Conservation (phyloP, 2,888 invertebrate species). For the Dasysyrphus albostriatus region DNA sequence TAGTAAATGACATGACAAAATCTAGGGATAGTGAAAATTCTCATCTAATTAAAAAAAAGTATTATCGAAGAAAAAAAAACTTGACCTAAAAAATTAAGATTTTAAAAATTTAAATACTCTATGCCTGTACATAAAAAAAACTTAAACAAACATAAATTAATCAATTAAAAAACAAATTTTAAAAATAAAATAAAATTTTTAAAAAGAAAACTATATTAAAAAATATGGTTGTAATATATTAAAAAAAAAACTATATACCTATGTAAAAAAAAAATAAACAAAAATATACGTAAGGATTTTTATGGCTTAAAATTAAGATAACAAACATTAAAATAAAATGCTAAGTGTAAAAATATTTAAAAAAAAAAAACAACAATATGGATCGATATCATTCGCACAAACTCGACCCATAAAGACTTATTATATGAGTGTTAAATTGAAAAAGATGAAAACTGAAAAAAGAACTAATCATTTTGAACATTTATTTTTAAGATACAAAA, state of each 20-base stretch:
- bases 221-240: slow-evolving; percentile 64
- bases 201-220: slow-evolving; percentile 17
- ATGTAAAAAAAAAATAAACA: not conserved
- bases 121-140: slow-evolving; percentile 11
- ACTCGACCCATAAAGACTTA: slow-evolving; percentile 67
- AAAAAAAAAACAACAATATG: slow-evolving; percentile 11
- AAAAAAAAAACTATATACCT: slow-evolving; percentile 24
- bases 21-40: slow-evolving; percentile 17
- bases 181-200: not conserved
- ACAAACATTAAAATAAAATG: slow-evolving; percentile 18
- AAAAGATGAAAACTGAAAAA: slow-evolving; percentile 36
- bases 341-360: slow-evolving; percentile 45
- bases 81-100: slow-evolving; percentile 12
- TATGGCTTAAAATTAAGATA: slow-evolving; percentile 66
- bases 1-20: slow-evolving; percentile 14
- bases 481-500: slow-evolving; percentile 31
- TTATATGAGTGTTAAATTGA: slow-evolving; percentile 20
- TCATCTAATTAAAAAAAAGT: slow-evolving; percentile 3
- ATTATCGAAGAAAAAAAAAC: slow-evolving; percentile 6
- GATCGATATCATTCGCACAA: slow-evolving; percentile 64
- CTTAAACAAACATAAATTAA: not conserved
- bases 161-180: slow-evolving; percentile 4
- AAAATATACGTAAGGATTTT: slow-evolving; percentile 70
- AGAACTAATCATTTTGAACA: slow-evolving; percentile 43
- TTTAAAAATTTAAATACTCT: not conserved